These are phyloP conservation scores for Oceanites oceanicus DNA, from an alignment of 2,113 vertebrate species.

Conservation along the genomic window DNA sequence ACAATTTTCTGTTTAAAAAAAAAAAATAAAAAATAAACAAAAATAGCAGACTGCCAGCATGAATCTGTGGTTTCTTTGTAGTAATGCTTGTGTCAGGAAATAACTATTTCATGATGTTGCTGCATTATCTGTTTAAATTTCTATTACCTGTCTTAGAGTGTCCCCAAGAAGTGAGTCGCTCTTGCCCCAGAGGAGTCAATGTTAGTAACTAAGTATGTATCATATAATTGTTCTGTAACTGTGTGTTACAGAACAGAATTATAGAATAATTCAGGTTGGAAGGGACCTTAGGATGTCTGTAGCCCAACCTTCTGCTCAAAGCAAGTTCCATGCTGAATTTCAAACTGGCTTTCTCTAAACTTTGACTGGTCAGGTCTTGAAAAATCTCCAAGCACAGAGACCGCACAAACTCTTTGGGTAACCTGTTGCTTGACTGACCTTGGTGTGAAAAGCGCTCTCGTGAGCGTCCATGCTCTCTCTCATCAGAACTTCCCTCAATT, in stretches of 20 bases:
- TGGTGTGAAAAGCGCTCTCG: neutral
- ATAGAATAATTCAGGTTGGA: neutral
- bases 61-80: neutral
- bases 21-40: neutral
- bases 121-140: neutral
- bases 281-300: neutral
- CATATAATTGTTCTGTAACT: neutral
- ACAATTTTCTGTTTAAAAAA: neutral
- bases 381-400: neutral
- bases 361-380: neutral
- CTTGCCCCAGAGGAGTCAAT: neutral
- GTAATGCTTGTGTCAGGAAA: neutral
- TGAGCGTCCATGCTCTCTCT: rapidly evolving
- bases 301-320: neutral
- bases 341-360: neutral
- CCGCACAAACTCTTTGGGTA: neutral
- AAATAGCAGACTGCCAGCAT: neutral
- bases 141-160: neutral
- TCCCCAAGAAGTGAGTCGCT: neutral
- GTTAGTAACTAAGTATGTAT: neutral
- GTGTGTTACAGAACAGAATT: neutral
- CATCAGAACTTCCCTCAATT: neutral
- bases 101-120: neutral
- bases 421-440: neutral
- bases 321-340: neutral